These are phyloP conservation scores for Acropora tenuis DNA, from an alignment of 64 coral and sea anemone genomes.

Conservation along the genomic window DNA sequence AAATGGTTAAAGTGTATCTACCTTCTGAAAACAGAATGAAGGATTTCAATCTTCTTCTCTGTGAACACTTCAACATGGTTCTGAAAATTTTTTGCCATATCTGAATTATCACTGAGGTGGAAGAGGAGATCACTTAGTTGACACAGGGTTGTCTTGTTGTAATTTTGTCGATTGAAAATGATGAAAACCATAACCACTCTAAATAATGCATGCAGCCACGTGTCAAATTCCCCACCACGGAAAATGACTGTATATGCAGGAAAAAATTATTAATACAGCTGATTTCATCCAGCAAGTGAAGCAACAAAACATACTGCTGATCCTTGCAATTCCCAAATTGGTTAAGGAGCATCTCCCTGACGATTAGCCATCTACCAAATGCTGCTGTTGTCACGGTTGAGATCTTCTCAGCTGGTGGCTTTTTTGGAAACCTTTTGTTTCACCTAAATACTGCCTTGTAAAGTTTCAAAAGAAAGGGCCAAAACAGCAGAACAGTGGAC, in stretches of 20 bases:
- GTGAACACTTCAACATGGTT: slow-evolving; percentile 8
- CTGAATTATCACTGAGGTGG: slow-evolving; percentile 15
- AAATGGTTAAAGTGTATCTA: not conserved
- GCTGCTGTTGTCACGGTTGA: slow-evolving; percentile 20
- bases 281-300: not conserved
- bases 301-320: slow-evolving; percentile 10
- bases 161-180: slow-evolving; percentile 18
- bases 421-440: slow-evolving; percentile 25
- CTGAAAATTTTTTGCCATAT: not conserved
- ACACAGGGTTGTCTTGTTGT: slow-evolving; percentile 59
- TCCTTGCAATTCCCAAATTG: slow-evolving; percentile 54
- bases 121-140: slow-evolving; percentile 49
- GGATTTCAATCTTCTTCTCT: not conserved
- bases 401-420: slow-evolving; percentile 50
- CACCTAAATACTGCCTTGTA: slow-evolving; percentile 39
- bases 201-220: not conserved
- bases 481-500: slow-evolving; percentile 18
- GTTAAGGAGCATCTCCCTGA: slow-evolving; percentile 41
- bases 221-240: not conserved
- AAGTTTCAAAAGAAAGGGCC: slow-evolving; percentile 31
- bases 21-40: not conserved
- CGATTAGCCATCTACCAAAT: slow-evolving; percentile 67
- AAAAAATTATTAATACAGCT: not conserved
- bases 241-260: not conserved
- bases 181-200: slow-evolving; percentile 48